Percentiles rank a stretch among this genome's conserved stretches.
Conservation (phyloP, 2,888 invertebrate genomes). For the Ochropleura leucogaster region DNA sequence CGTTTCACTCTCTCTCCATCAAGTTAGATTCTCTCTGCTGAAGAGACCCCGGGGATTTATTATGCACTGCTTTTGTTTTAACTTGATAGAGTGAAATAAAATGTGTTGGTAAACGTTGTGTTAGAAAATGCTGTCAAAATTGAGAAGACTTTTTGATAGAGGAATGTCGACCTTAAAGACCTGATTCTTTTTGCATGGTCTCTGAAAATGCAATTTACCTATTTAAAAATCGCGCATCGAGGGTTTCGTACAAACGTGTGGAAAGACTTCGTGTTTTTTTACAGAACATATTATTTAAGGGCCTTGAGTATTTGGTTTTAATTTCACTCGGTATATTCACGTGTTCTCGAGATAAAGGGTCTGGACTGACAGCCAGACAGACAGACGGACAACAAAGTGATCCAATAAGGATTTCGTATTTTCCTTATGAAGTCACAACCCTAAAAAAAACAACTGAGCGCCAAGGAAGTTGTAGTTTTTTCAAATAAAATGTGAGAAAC, state of each 20-base stretch:
- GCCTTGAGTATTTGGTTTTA: too few relatives aligned
- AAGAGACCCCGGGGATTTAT: slow-evolving; percentile 19
- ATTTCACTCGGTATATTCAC: too few relatives aligned
- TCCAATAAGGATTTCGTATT: too few relatives aligned
- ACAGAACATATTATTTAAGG: too few relatives aligned
- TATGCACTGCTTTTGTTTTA: slow-evolving; percentile 18
- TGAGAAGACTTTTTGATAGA: background rate
- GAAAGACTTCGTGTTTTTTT: too few relatives aligned
- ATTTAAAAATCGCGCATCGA: background rate
- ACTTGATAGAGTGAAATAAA: background rate
- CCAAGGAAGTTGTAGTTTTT: background rate
- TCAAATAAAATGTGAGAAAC: background rate
- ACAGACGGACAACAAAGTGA: too few relatives aligned
- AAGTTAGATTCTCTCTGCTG: slow-evolving; percentile 9
- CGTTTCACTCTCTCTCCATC: slow-evolving; percentile 29
- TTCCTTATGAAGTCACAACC: too few relatives aligned
- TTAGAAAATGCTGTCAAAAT: background rate
- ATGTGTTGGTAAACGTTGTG: background rate
- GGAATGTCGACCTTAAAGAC: background rate
- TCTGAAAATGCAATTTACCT: background rate
- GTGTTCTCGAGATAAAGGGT: too few relatives aligned
- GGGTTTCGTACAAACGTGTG: too few relatives aligned
- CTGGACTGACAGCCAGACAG: too few relatives aligned
- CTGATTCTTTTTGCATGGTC: background rate
- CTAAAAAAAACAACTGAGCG: background rate